Conservation (phyloP, 2,113 vertebrate species). For the Seriola quinqueradiata region DNA sequence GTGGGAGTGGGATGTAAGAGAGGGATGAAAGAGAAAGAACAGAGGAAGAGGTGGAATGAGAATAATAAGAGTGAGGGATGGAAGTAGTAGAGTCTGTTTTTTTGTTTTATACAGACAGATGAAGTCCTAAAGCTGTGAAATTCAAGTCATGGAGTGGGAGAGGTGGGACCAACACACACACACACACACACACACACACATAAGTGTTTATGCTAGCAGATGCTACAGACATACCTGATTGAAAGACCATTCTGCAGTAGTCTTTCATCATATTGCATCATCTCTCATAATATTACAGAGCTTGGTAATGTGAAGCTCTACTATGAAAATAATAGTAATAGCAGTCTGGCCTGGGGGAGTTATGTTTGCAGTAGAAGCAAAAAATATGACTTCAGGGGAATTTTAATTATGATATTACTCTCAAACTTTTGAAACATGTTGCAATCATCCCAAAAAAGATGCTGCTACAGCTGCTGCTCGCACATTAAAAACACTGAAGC, state of each 20-base stretch:
- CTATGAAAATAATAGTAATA: slow-evolving; percentile 63
- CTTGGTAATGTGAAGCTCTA: slow-evolving; percentile 45
- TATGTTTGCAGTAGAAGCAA: slow-evolving; percentile 46
- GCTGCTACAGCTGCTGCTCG: slow-evolving; percentile 18
- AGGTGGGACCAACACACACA: slow-evolving; percentile 32
- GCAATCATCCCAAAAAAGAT: slow-evolving; percentile 20
- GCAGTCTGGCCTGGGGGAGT: slow-evolving; percentile 52
- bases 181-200: slow-evolving; percentile 18
- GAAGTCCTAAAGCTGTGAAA: slow-evolving; percentile 70
- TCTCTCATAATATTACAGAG: slow-evolving; percentile 64
- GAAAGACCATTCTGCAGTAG: slow-evolving; percentile 63
- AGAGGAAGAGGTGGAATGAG: slow-evolving; percentile 16
- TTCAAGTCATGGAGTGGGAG: slow-evolving; percentile 61
- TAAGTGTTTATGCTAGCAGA: slow-evolving; percentile 58
- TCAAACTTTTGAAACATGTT: slow-evolving; percentile 35
- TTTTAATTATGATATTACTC: slow-evolving; percentile 42
- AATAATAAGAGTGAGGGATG: slow-evolving; percentile 18
- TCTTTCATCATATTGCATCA: slow-evolving; percentile 80
- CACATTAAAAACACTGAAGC: not conserved
- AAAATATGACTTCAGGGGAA: slow-evolving; percentile 31
- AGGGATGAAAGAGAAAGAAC: slow-evolving; percentile 10
- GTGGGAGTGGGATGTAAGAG: slow-evolving; percentile 9
- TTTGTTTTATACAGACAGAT: slow-evolving; percentile 56
- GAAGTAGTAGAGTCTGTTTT: slow-evolving; percentile 72
- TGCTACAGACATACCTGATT: slow-evolving; percentile 68